Base-by-base conservation (phyloP, 35 echinoderm and acorn worm species). In the Apostichopus parvimensis region DNA sequence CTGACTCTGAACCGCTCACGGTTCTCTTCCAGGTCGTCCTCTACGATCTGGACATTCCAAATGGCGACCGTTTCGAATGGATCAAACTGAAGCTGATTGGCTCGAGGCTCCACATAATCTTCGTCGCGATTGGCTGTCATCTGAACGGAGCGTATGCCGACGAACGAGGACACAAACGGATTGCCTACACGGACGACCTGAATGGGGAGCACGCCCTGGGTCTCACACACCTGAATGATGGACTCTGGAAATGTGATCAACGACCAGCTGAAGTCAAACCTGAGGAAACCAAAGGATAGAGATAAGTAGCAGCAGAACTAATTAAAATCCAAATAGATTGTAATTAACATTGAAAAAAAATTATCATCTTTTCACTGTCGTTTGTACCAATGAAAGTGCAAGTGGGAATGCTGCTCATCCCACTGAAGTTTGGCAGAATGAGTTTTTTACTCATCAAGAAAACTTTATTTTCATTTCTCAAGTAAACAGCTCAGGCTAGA, bases 201-300 rank as follows among this genome's bases (percentile, higher is more conserved):
- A 18, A 99, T 89, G 55, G 93, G 91, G 4, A 99, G 93, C 4
- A 88, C 88, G 17, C 97, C 97, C 5, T 90, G 77, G n/a, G 85
- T 94, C 89, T 99, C 97, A 70, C 97, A 99, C 6, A 99, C 88
- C 76, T 94, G 90, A 23, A 87, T 82, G 14, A 93, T 86, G 6
- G 87, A 15, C 18, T 89, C 70, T n/a, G 57, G 83, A 54, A 99
- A 94, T 17, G 85, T 90, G 14, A 96, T 90, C 45, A 93, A 77
- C 4, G 97, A 71, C 97, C 97, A 99, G 53, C 86, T 79, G 56
- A 99, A 94, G 11, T 95, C 94, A 99, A 99, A 99, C 64, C 97
- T 98, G 92, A 12, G 12, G 89, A 45, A 45, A 45, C 34, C 34
- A 89, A 60, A 77, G 10, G 12, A 83, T 73, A 0, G 73, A 75